Percentiles rank a stretch among this genome's conserved stretches.
phyloP scores from a whole-genome alignment of 2,797 vertebrate genomes.

The Lacerta agilis region DNA sequence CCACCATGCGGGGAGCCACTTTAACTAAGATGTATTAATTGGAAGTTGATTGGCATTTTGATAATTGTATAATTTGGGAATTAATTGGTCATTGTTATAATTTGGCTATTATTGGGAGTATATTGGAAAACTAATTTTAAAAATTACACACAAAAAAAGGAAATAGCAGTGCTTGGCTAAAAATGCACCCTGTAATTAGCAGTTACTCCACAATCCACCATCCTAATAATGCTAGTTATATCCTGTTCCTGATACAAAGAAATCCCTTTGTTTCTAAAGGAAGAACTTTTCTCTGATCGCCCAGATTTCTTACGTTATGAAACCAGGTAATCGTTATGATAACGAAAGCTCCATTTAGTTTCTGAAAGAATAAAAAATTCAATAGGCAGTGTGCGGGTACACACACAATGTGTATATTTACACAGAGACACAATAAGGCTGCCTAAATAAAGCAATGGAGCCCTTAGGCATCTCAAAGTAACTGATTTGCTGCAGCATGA shows the following conservation, averaged over 20 bases:
- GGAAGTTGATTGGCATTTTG: too few relatives aligned
- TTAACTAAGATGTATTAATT: too few relatives aligned
- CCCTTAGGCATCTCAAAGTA: neutral
- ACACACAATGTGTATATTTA: neutral
- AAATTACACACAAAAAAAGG: too few relatives aligned
- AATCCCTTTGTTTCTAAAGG: neutral
- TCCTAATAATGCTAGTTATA: slow-evolving; percentile 13
- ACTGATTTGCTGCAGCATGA: neutral
- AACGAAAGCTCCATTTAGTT: slow-evolving; percentile 18
- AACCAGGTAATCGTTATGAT: slow-evolving; percentile 38
- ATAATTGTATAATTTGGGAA: too few relatives aligned
- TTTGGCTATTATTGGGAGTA: too few relatives aligned
- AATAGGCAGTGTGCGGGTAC: neutral
- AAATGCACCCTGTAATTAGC: slow-evolving; percentile 13
- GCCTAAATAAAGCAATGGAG: slow-evolving; percentile 23
- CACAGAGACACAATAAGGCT: neutral
- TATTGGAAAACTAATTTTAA: too few relatives aligned
- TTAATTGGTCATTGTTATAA: too few relatives aligned
- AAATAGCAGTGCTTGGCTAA: neutral
- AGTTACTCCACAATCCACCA: slow-evolving; percentile 43
- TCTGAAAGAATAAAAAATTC: neutral
- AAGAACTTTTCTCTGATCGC: slow-evolving; percentile 41
- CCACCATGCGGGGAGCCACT: too few relatives aligned
- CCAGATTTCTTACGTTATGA: neutral
- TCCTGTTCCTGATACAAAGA: slow-evolving; percentile 34